Percentiles rank a stretch among this genome's conserved stretches.
phyloP scores from a whole-genome alignment of 2,113 vertebrate genomes.

The Saccopteryx leptura region DNA sequence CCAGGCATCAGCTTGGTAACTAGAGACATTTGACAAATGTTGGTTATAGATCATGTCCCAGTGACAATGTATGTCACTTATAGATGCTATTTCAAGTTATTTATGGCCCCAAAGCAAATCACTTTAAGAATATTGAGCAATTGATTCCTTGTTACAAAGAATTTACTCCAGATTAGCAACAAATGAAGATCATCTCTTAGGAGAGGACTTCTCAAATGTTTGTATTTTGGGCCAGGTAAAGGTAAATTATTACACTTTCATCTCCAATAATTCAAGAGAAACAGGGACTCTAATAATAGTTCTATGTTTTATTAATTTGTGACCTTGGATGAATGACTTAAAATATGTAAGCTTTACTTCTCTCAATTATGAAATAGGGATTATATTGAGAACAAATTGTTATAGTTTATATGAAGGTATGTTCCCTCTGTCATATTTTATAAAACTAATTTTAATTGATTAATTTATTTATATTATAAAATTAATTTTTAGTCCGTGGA shows the following conservation, averaged over 20 bases:
- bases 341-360: constrained; percentile 5
- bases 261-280: constrained; percentile 11
- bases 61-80: constrained; percentile 37
- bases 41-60: not conserved
- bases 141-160: constrained; percentile 16
- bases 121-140: not conserved
- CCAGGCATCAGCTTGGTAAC: not conserved
- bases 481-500: not conserved
- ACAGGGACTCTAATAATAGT: not conserved
- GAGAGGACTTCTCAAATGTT: not conserved
- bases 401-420: not conserved
- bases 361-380: not conserved
- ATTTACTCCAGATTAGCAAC: not conserved
- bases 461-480: not conserved
- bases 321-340: not conserved
- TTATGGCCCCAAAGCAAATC: constrained; percentile 38
- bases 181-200: not conserved
- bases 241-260: not conserved
- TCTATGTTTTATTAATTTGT: constrained; percentile 2
- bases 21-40: not conserved
- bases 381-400: not conserved
- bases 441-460: constrained; percentile 30
- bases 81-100: constrained; percentile 29
- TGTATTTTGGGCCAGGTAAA: not conserved
- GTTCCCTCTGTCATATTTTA: constrained; percentile 2